These are phyloP conservation scores for Lycaena phlaeas DNA, from an alignment of 2,888 invertebrate genomes.

Conservation along the genomic window DNA sequence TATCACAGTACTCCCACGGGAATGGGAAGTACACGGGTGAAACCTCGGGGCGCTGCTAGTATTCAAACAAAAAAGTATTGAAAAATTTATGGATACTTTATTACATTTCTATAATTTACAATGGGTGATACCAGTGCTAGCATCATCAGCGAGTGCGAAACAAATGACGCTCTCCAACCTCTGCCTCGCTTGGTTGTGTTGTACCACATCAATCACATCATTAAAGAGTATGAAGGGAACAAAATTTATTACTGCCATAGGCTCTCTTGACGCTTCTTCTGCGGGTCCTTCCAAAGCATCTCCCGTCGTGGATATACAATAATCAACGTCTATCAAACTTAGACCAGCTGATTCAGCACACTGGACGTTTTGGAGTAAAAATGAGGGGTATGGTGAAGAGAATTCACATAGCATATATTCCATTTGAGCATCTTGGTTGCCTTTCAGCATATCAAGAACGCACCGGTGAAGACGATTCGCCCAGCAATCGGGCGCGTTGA, in stretches of 20 bases:
- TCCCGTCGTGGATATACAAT: conserved; percentile 37
- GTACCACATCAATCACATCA: conserved; percentile 24
- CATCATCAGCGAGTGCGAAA: conserved; percentile 39
- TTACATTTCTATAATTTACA: conserved; percentile 30
- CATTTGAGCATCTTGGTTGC: conserved; percentile 39
- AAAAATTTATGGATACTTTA: too few species aligned
- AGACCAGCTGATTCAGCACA: conserved; percentile 44
- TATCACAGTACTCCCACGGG: too few species aligned
- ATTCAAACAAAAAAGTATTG: too few species aligned
- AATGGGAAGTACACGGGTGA: too few species aligned
- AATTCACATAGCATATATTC: conserved; percentile 57
- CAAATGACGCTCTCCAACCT: conserved; percentile 39
- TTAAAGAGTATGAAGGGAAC: conserved; percentile 49
- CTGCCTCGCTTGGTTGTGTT: conserved; percentile 27
- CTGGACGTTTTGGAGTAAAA: conserved; percentile 29
- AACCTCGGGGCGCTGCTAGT: too few species aligned
- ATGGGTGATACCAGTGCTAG: conserved; percentile 32
- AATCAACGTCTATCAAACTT: conserved; percentile 34
- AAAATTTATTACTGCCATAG: conserved; percentile 34
- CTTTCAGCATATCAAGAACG: conserved; percentile 35
- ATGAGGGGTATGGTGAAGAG: conserved; percentile 31
- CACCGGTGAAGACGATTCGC: conserved; percentile 58
- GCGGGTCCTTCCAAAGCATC: conserved; percentile 38
- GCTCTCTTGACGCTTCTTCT: conserved; percentile 29
- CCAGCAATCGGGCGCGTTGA: conserved; percentile 44